phyloP scores from a whole-genome alignment of 1,140 invertebrate genomes.

The Cotesia glomerata region DNA sequence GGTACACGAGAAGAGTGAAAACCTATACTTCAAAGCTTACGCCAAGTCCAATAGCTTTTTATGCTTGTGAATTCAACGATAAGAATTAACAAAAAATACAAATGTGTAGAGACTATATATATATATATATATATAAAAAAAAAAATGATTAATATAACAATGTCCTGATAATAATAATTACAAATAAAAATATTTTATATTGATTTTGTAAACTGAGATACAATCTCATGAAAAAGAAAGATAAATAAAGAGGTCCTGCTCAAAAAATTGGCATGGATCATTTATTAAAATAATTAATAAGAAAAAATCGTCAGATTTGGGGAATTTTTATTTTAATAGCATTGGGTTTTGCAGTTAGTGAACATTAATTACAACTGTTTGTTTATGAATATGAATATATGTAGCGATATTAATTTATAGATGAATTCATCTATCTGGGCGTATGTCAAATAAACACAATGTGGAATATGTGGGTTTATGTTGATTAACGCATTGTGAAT shows the following conservation, averaged over 20 bases:
- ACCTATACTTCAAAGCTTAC: constrained; percentile 15
- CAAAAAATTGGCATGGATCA: constrained; percentile 15
- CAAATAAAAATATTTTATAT: no score
- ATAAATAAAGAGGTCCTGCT: constrained; percentile 23
- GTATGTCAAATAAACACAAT: background rate
- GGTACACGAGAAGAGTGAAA: constrained; percentile 11
- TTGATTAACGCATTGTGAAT: no score
- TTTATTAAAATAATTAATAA: background rate
- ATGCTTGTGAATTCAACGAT: background rate
- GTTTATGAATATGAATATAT: background rate
- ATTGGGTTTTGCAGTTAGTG: no score
- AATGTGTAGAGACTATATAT: background rate
- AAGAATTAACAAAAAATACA: background rate
- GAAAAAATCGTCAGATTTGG: background rate
- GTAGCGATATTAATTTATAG: no score
- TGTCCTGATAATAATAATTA: background rate
- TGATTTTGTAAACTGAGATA: background rate
- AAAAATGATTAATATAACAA: background rate
- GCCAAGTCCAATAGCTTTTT: constrained; percentile 12
- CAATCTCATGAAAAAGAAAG: background rate
- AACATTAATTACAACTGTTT: no score
- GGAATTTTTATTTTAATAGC: background rate
- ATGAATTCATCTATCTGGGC: no score
- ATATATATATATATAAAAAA: background rate
- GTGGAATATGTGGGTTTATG: background rate